These are phyloP conservation scores for Eudorcas thomsonii DNA, from an alignment of 2,113 vertebrate genomes.

Conservation along the genomic window DNA sequence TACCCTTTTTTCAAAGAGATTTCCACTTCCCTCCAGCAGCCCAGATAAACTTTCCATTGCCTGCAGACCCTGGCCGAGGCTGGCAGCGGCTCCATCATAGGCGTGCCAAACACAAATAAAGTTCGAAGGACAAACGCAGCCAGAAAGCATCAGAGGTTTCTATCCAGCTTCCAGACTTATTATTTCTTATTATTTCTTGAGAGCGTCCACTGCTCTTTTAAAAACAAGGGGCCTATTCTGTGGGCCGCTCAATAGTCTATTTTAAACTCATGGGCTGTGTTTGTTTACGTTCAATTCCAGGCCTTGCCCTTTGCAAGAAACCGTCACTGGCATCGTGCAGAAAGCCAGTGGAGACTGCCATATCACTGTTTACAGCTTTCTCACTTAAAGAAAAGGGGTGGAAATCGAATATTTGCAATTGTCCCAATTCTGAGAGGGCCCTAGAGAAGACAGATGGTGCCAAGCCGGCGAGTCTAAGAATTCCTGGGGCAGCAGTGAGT, in stretches of 20 bases:
- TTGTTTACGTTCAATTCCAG: slow-evolving; percentile 79
- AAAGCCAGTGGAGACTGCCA: slow-evolving; percentile 55
- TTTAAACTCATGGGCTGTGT: slow-evolving; percentile 78
- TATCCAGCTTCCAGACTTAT: slow-evolving; percentile 72
- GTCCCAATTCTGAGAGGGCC: slow-evolving; percentile 37
- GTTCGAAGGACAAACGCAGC: slow-evolving; percentile 72
- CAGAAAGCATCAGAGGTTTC: slow-evolving; percentile 74
- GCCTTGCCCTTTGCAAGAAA: slow-evolving; percentile 72
- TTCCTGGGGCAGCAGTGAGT: neutral
- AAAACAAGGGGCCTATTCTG: slow-evolving; percentile 82
- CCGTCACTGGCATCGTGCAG: slow-evolving; percentile 62
- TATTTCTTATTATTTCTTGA: slow-evolving; percentile 76
- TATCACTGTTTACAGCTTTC: slow-evolving; percentile 33
- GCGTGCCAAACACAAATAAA: slow-evolving; percentile 78
- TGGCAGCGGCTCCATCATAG: slow-evolving; percentile 50
- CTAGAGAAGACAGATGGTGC: neutral
- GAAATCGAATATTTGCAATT: slow-evolving; percentile 42
- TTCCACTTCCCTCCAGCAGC: slow-evolving; percentile 57
- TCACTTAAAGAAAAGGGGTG: slow-evolving; percentile 61
- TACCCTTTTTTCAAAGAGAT: slow-evolving; percentile 24
- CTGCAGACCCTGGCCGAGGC: slow-evolving; percentile 58
- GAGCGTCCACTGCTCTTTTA: slow-evolving; percentile 70
- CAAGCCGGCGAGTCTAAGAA: neutral
- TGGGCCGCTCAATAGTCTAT: slow-evolving; percentile 80
- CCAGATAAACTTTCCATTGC: slow-evolving; percentile 63